Evolutionary conservation across 2,797 vertebrate genomes (phyloP), one percentile per base, ranked within the genome.

Genomic region (Takifugu ocellatus): DNA sequence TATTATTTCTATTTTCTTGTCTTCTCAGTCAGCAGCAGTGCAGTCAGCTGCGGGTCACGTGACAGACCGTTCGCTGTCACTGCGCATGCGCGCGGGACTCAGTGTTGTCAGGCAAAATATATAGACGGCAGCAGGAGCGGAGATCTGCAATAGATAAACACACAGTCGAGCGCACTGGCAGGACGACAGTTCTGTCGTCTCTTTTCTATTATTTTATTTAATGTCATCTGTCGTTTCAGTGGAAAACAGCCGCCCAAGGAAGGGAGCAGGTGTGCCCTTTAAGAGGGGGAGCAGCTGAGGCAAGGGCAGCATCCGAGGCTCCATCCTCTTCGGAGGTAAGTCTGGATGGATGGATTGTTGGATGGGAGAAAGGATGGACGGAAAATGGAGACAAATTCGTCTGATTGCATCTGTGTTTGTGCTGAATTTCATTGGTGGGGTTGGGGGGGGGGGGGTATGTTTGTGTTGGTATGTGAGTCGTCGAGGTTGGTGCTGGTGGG

Each of bases 41-140:
- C 84, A 88, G 85, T 93, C 92, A 92, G 89, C 90, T 92, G 89
- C 79, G 68, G 85, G 87, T 93, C 92, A 93, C 88, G 80, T 93
- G 92, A 91, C 83, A 55, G n/a, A 61, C 61, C 63, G 76, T 63
- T 71, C 74, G 50, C 53, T 68, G 74, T 49, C 48, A 90, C 86
- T 89, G 91, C 89, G 92, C 92, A 92, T 93, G 92, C 90, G 81
- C 90, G 83, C 80, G 81, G 66, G 66, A 63, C 48, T 83, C 78
- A 79, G 91, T 93, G 92, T 92, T 92, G 92, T 92, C 89, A 92
- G 90, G 92, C 91, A 92, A 92, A 92, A 89, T 90, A 86, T 68
- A 48, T 86, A 91, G 89, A 70, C 83, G 84, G 88, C 86, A 84
- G 85, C 77, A 74, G 82, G 78, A 87, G 81, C 76, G 65, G 81